Base-by-base conservation (phyloP, 1,140 invertebrate genomes). In the Caenorhabditis tropicalis region DNA sequence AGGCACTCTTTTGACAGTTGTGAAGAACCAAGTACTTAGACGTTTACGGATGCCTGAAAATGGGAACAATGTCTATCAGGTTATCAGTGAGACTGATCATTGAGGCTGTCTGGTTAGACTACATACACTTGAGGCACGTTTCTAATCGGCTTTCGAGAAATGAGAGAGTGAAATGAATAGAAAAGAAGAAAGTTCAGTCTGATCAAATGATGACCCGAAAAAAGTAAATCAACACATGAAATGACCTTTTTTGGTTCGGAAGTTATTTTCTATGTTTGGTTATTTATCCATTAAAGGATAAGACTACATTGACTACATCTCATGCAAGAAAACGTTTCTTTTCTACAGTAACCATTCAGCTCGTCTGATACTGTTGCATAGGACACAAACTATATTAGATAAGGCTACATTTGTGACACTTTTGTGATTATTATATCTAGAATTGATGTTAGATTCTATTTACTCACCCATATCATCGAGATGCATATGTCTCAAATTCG, bases 1-100 rank as follows among this genome's bases (percentile, higher is more conserved):
- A 31, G 51, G 60, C 12, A 89, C 27, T 29, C 43, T n/a, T n/a
- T 85, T 82, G 16, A 89, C 24, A 5, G 51, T 82, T 0, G 74
- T 48, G 83, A 88, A 88, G 24, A 70, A 65, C 70, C 84, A 88
- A n/a, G 81, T 80, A 33, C 33, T 51, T 16, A 87, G 19, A 36
- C 79, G 19, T 49, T 83, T 85, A 43, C 43, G 56, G 31, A 83
- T 53, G 21, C 65, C 65, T 74, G 65, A 12, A 74, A 74, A 56
- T 9, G 21, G 10, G 65, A 74, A 74, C n/a, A 74, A 46, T 19
- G 21, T 31, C 12, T 74, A 43, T 46, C 36, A 4, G 53, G 53
- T 56, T 27, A 56, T 51, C 49, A 51, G 49, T 51, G 49, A 15
- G 15, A 9, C n/a, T 43, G 36, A 74, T 74, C 65, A 74, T 43